Conservation (phyloP, 2,888 invertebrate species). For the Troides helena region DNA sequence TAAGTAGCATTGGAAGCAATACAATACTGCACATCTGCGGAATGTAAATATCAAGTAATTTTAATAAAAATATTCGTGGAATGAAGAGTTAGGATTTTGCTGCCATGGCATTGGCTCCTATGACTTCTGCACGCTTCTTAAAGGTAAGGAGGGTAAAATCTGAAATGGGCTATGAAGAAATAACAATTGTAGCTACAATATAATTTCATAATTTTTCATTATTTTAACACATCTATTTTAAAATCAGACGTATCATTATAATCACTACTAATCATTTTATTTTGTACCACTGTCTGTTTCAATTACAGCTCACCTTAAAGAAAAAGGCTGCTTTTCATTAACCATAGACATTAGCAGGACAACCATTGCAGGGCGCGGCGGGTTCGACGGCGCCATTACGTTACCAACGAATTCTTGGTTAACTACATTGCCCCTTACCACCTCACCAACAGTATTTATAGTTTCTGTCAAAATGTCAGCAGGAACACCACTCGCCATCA, state of each 20-base stretch:
- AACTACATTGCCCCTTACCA: slow-evolving; percentile 91
- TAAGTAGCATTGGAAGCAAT: slow-evolving; percentile 97
- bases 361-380: slow-evolving; percentile 96
- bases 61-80: no score
- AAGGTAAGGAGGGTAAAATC: no score
- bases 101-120: no score
- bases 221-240: no score
- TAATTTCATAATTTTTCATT: no score
- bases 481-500: slow-evolving; percentile 98
- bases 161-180: no score
- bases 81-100: no score
- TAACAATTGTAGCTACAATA: no score
- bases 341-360: slow-evolving; percentile 99
- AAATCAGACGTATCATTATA: no score
- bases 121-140: no score
- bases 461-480: slow-evolving; percentile 98
- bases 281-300: background rate
- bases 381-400: slow-evolving; percentile 95
- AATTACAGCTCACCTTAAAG: slow-evolving; percentile 60
- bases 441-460: slow-evolving; percentile 96
- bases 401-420: slow-evolving; percentile 96
- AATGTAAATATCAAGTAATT: background rate
- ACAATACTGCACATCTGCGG: slow-evolving; percentile 93
- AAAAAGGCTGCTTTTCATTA: slow-evolving; percentile 97
- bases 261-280: background rate